Base-by-base conservation (phyloP, 2,797 vertebrate genomes). In the Eulemur coronatus region DNA sequence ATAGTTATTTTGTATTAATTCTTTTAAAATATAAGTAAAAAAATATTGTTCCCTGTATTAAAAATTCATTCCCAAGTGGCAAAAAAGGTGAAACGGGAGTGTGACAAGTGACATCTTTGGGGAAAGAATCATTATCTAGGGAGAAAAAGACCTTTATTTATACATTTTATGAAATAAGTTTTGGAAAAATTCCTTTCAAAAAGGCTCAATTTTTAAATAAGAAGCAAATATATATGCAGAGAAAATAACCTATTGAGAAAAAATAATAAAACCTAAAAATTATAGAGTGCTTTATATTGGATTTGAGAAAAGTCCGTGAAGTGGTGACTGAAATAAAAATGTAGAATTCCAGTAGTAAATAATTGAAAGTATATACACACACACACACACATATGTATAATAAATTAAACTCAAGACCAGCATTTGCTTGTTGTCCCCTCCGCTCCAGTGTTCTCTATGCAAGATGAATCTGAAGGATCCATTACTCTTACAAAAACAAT, bases 131-230 rank as follows among this genome's bases (percentile, higher is more conserved):
- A 61, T 84, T 81, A 18, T 87, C 59, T 85, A 55, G 48, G 57
- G 41, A 79, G 26, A 75, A 85, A 81, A 70, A 95, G 41, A 28
- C 46, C 4, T 55, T 89, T 55, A 89, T 33, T 93, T 84, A 94
- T 6, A 85, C 2, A 94, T 96, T 96, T 93, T 75, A 95, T n/a
- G 61, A 63, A 73, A 22, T 91, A 81, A 61, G 30, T 38, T 93
- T 82, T 82, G 28, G 46, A 79, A 87, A 41, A 84, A 84, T 65
- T 87, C 13, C 4, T 94, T 91, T 96, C 18, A 79, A 70, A 38
- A 85, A 61, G 50, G 2, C 20, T 81, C 55, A 79, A 75, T 91
- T 94, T 95, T 96, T 94, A 70, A 96, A 84, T 72, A 72, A 89
- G 75, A 81, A 90, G n/a, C 6, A 96, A 59, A 67, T 63, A 28